Evolutionary conservation across 2,113 vertebrate species (phyloP).

Genomic region (Xiphophorus hellerii): DNA sequence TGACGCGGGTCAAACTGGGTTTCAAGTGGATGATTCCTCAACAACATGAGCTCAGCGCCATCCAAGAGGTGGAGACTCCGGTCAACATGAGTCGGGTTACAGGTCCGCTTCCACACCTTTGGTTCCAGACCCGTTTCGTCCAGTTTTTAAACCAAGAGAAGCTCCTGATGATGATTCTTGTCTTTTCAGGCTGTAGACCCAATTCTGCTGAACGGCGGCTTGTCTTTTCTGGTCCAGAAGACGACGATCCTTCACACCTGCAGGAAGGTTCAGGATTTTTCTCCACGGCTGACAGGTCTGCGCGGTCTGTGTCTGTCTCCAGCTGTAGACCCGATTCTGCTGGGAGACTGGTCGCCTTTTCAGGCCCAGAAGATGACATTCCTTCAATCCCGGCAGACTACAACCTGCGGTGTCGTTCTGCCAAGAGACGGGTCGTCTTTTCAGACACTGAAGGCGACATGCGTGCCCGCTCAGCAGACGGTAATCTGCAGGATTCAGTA

Average conservation of each 20-base stretch:
- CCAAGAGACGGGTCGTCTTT: too few species aligned
- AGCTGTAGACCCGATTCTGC: too few species aligned
- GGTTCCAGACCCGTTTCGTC: not conserved
- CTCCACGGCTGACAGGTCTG: too few species aligned
- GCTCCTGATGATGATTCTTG: not conserved
- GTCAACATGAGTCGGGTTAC: slow-evolving; percentile 72
- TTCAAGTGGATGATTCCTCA: slow-evolving; percentile 63
- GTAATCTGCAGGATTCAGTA: too few species aligned
- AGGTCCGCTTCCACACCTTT: slow-evolving; percentile 66
- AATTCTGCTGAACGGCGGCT: too few species aligned
- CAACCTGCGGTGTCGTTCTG: slow-evolving; percentile 12
- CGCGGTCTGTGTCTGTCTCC: too few species aligned
- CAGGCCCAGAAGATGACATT: slow-evolving; percentile 11
- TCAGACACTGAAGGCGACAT: too few species aligned
- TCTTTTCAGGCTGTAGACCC: slow-evolving; percentile 3
- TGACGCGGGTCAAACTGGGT: slow-evolving; percentile 81
- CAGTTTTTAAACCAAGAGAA: not conserved
- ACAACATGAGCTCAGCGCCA: slow-evolving; percentile 92
- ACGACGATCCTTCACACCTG: too few species aligned
- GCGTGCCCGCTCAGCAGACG: too few species aligned
- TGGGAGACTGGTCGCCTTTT: too few species aligned
- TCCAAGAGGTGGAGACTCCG: slow-evolving; percentile 88
- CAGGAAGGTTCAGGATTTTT: too few species aligned
- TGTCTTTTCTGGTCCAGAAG: too few species aligned
- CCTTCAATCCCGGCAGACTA: not conserved